Base-by-base conservation (phyloP, 2,888 invertebrate genomes). In the Eurytoma californica region DNA sequence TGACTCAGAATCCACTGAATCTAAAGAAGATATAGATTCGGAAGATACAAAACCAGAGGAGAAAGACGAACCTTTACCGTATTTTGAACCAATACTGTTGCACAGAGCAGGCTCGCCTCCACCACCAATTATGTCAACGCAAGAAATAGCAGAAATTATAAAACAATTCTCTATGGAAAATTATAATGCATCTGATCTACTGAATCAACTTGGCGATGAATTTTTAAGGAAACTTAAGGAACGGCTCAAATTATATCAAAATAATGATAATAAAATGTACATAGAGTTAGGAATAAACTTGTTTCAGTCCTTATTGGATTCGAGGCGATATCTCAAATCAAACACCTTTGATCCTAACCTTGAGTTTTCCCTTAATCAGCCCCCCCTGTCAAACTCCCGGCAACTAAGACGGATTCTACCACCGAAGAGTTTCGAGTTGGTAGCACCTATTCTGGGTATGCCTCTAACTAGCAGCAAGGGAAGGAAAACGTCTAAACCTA, bases 391-490 rank as follows among this genome's bases (percentile, higher is more conserved):
- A 73, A 86, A 87, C 82, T 77, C 85, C 39, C 86, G 85, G 3
- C 84, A 86, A 81, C 80, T 90, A 12, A 81, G 82, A 79, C 83
- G 84, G 24, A 77, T 86, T 74, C 84, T 89, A 47, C 86, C 88
- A 24, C 49, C 82, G 16, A 80, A 86, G 30, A 83, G 86, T 73
- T 89, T 87, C 75, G 85, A 88, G 74, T 80, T 86, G 28, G 74
- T 89, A 13, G 88, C 89, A 13, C 86, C 86, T 0, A 82, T 89
- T 49, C 76, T 89, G 72, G 87, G 86, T 70, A 84, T 89, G 83
- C 84, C 86, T 3, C 39, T 39, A 9, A 9, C 9, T 39, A 39
- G 39, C 9, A 7, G 0, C 7, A 5, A 39, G 9, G 9, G 9
- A 9, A 39, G 9, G 9, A 24, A 24, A 24, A 24, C 24, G 24